Percentiles rank a stretch among this genome's conserved stretches.
Evolutionary conservation across 2,888 invertebrate genomes (phyloP).

Genomic region (Arenicola marina): DNA sequence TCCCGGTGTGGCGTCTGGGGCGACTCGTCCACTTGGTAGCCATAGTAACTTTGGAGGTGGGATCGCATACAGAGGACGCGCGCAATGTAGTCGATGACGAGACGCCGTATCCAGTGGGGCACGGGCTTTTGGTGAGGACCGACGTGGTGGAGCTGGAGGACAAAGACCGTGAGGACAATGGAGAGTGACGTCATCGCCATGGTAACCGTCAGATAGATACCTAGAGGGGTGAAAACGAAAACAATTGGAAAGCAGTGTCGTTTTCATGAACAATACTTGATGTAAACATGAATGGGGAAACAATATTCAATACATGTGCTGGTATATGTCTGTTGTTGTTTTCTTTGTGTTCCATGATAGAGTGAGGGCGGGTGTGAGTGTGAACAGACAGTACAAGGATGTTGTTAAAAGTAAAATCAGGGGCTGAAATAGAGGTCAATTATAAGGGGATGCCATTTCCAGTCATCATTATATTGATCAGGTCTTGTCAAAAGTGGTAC

Average conservation of each 20-base stretch:
- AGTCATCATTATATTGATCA: too few species aligned
- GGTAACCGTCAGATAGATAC: slow-evolving; percentile 62
- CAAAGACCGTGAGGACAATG: slow-evolving; percentile 61
- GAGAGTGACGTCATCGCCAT: slow-evolving; percentile 63
- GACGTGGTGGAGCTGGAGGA: slow-evolving; percentile 62
- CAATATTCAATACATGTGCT: too few species aligned
- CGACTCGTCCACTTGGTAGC: neutral
- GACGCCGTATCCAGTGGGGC: slow-evolving; percentile 54
- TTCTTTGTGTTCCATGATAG: too few species aligned
- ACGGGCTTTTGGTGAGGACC: slow-evolving; percentile 58
- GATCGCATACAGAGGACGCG: slow-evolving; percentile 50
- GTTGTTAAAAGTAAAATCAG: too few species aligned
- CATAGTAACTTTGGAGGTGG: slow-evolving; percentile 22
- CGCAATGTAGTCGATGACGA: slow-evolving; percentile 56
- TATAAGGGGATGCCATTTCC: too few species aligned
- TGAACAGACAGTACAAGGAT: neutral
- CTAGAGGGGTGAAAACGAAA: slow-evolving; percentile 36
- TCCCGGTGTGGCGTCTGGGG: slow-evolving; percentile 12
- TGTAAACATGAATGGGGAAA: too few species aligned
- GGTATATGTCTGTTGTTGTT: too few species aligned
- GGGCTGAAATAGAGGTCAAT: too few species aligned
- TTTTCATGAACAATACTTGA: too few species aligned
- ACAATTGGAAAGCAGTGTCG: too few species aligned
- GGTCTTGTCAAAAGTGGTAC: too few species aligned
- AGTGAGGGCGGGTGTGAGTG: neutral